Conservation (phyloP, 1,140 invertebrate species). For the Battus philenor region DNA sequence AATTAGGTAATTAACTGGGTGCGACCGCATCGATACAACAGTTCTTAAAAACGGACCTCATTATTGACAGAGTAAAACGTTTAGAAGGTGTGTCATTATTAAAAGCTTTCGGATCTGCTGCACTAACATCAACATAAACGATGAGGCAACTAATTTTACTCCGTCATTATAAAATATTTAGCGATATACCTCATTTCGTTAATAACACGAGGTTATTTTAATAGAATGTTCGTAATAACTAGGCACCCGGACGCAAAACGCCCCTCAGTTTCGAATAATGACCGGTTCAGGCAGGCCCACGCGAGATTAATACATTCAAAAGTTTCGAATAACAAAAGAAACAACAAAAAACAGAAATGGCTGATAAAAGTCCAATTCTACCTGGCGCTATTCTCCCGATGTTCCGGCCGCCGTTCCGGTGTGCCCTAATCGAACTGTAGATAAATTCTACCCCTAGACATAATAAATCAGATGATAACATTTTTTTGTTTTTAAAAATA, state of each 20-base stretch:
- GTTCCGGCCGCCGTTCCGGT: constrained; percentile 40
- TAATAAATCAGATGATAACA: constrained; percentile 71
- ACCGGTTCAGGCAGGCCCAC: constrained; percentile 56
- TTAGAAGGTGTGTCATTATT: constrained; percentile 41
- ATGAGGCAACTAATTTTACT: constrained; percentile 44
- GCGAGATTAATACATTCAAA: constrained; percentile 70
- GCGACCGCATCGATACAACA: too few relatives aligned
- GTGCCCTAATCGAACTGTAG: constrained; percentile 47
- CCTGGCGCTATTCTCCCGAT: constrained; percentile 45
- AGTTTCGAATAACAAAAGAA: constrained; percentile 66
- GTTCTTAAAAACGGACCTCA: constrained; percentile 26
- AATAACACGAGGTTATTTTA: constrained; percentile 68
- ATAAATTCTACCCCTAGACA: constrained; percentile 66
- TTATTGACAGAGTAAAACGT: constrained; percentile 30
- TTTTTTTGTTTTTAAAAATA: too few relatives aligned
- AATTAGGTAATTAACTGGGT: too few relatives aligned
- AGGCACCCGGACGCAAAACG: constrained; percentile 64
- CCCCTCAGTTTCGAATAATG: constrained; percentile 69
- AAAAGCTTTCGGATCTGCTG: constrained; percentile 28
- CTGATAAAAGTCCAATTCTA: constrained; percentile 63
- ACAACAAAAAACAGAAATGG: constrained; percentile 65
- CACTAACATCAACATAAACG: constrained; percentile 47
- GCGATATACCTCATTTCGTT: constrained; percentile 69
- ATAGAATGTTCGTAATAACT: constrained; percentile 68
- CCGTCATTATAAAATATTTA: constrained; percentile 73